A percentile compares a stretch with the other conserved stretches of the same genome.
Conservation (phyloP, 2,797 vertebrate species). For the Crocidura indochinensis region DNA sequence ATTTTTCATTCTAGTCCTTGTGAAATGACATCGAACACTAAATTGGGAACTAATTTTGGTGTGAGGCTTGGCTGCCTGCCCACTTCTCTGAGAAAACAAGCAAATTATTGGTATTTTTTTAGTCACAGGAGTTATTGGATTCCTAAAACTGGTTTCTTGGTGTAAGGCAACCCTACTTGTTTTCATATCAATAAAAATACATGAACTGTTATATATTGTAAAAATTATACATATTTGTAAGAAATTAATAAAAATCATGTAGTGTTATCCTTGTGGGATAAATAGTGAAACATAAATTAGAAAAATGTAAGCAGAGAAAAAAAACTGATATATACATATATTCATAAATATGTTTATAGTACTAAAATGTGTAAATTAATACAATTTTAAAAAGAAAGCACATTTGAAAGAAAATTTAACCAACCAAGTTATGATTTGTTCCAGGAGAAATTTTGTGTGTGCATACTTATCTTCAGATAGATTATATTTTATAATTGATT, state of each 20-base stretch:
- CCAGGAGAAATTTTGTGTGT: neutral
- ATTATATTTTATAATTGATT: constrained; percentile 8
- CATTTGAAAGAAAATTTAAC: constrained; percentile 27
- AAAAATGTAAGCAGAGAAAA: neutral
- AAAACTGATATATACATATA: neutral
- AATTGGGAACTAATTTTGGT: constrained; percentile 83
- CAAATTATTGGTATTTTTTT: constrained; percentile 73
- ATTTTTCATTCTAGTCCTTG: constrained; percentile 86
- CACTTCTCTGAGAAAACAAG: constrained; percentile 78
- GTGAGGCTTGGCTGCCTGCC: constrained; percentile 81
- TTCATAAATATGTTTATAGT: neutral
- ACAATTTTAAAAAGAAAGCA: neutral
- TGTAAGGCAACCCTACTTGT: neutral
- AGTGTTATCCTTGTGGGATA: neutral
- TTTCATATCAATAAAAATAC: too few relatives aligned
- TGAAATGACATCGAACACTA: constrained; percentile 84
- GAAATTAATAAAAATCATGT: neutral
- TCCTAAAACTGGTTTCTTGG: neutral
- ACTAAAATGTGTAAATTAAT: neutral
- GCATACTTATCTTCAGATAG: neutral
- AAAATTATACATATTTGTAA: too few relatives aligned
- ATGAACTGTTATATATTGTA: too few relatives aligned
- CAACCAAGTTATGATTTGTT: too few relatives aligned
- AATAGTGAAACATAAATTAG: neutral
- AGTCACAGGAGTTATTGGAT: constrained; percentile 7